A percentile compares a stretch with the other conserved stretches of the same genome.
Evolutionary conservation across 2,797 vertebrate species (phyloP).

Genomic region (Leptoclinus maculatus): DNA sequence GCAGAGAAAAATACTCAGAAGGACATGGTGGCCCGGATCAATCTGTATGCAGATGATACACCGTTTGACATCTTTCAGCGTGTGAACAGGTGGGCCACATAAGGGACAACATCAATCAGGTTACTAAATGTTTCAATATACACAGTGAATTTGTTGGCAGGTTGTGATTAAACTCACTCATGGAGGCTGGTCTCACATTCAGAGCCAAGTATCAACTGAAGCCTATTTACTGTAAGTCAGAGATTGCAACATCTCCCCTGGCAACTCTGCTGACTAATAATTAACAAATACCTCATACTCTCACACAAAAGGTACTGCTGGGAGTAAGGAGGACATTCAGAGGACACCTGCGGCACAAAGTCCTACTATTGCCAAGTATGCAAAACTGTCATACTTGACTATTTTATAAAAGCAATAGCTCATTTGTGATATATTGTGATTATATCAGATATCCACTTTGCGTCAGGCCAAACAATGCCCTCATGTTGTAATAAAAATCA

Average conservation of each 20-base stretch:
- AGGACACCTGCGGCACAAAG: background rate
- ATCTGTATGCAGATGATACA: slow-evolving; percentile 40
- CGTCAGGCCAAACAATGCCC: background rate
- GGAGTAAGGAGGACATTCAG: background rate
- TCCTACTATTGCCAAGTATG: background rate
- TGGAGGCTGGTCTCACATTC: slow-evolving; percentile 25
- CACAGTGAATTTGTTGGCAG: slow-evolving; percentile 25
- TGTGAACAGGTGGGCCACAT: slow-evolving; percentile 31
- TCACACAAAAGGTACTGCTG: slow-evolving; percentile 8
- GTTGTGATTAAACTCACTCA: slow-evolving; percentile 31
- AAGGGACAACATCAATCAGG: slow-evolving; percentile 11
- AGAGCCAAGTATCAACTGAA: slow-evolving; percentile 51
- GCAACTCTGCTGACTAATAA: slow-evolving; percentile 46
- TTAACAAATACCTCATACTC: slow-evolving; percentile 34
- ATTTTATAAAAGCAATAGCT: background rate
- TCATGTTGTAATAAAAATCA: background rate
- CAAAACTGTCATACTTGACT: too few species aligned
- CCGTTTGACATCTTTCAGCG: slow-evolving; percentile 19
- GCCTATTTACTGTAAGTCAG: slow-evolving; percentile 41
- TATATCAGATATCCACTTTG: background rate
- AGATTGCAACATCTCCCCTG: slow-evolving; percentile 42
- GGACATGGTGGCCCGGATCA: slow-evolving; percentile 24
- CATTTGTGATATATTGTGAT: background rate
- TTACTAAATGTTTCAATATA: slow-evolving; percentile 39
- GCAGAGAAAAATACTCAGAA: slow-evolving; percentile 10